Evolutionary conservation across 2,113 vertebrate species (phyloP).

Genomic region (Urocitellus parryii): DNA sequence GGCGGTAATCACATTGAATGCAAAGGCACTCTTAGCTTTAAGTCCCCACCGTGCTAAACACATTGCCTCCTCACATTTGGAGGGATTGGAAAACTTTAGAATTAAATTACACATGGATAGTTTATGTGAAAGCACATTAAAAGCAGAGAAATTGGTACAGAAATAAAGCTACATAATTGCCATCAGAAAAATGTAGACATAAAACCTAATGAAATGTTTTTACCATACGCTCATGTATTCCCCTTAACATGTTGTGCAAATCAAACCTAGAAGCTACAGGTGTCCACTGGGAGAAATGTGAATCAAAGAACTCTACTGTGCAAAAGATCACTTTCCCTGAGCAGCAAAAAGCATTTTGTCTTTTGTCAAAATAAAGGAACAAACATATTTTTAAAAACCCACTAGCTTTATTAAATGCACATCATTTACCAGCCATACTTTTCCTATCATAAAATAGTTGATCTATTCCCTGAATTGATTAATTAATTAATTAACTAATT

Average conservation of each 20-base stretch:
- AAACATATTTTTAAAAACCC: neutral
- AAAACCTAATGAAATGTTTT: neutral
- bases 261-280: neutral
- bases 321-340: neutral
- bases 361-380: neutral
- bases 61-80: neutral
- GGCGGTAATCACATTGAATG: neutral
- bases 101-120: neutral
- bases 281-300: neutral
- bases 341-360: neutral
- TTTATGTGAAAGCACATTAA: neutral
- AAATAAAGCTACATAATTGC: neutral
- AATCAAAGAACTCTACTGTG: neutral
- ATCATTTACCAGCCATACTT: neutral
- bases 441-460: neutral
- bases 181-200: neutral
- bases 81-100: neutral
- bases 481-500: conserved; percentile 14
- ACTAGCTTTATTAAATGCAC: neutral
- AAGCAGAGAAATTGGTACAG: neutral
- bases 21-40: neutral
- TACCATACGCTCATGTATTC: neutral
- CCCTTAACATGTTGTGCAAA: neutral
- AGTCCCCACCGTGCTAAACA: neutral
- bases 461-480: neutral